phyloP scores from a whole-genome alignment of 1,140 invertebrate genomes.

The Oncopeltus fasciatus region DNA sequence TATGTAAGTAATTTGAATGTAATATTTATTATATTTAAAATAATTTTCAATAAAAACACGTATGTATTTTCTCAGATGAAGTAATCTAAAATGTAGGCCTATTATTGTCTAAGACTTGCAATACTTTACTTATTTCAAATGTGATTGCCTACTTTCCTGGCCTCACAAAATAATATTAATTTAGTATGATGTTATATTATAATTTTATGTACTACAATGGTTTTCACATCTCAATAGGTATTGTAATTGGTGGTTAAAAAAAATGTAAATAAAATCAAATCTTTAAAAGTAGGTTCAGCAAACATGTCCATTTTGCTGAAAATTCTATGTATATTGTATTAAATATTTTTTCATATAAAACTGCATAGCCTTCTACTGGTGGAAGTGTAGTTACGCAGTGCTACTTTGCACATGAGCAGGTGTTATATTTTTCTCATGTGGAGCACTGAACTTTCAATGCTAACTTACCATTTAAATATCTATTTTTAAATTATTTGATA shows the following conservation, averaged over 20 bases:
- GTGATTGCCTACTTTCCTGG: too few species aligned
- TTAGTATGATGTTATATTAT: too few species aligned
- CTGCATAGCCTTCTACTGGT: conserved; percentile 7
- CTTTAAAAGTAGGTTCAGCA: conserved; percentile 9
- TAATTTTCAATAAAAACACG: neutral
- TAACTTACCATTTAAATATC: conserved; percentile 15
- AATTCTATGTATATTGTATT: conserved; percentile 16
- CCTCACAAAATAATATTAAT: too few species aligned
- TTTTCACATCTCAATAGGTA: neutral
- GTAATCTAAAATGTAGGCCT: neutral
- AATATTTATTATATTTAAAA: neutral
- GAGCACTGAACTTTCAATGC: conserved; percentile 3
- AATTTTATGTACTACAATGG: neutral
- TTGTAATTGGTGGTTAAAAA: neutral
- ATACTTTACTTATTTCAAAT: neutral
- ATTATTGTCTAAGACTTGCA: neutral
- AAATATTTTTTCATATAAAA: conserved; percentile 17
- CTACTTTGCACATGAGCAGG: neutral
- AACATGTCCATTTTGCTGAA: conserved; percentile 13
- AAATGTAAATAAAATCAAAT: conserved; percentile 1
- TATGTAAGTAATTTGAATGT: neutral
- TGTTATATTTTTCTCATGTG: neutral
- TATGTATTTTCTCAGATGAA: neutral
- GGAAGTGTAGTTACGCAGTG: conserved; percentile 2
- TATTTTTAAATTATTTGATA: conserved; percentile 13